Evolutionary conservation across 2,888 invertebrate species (phyloP).

Genomic region (Taphrorychus bicolor): DNA sequence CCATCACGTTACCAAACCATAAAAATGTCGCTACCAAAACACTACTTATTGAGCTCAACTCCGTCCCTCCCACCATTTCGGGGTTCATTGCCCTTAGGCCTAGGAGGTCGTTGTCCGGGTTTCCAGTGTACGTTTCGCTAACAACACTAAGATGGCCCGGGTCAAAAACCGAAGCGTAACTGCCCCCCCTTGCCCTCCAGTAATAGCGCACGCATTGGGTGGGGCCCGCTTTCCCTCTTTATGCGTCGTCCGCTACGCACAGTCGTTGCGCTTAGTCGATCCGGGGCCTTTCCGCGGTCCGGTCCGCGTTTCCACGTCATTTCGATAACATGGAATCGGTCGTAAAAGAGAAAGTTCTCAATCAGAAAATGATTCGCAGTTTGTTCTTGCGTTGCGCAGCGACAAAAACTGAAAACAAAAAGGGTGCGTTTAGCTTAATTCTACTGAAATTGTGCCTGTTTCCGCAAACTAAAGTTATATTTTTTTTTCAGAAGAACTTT

Average conservation of each 20-base stretch:
- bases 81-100: conserved; percentile 25
- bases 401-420: conserved; percentile 29
- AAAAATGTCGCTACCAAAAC: too few species aligned
- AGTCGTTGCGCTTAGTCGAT: conserved; percentile 39
- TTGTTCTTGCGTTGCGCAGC: conserved; percentile 50
- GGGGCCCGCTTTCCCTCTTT: conserved; percentile 50
- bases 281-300: conserved; percentile 39
- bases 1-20: too few species aligned
- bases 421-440: conserved; percentile 20
- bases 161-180: conserved; percentile 56
- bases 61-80: not conserved
- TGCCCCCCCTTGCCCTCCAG: conserved; percentile 48
- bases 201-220: conserved; percentile 56
- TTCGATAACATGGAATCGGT: conserved; percentile 41
- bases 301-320: conserved; percentile 15
- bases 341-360: conserved; percentile 49
- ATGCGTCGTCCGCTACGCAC: conserved; percentile 27
- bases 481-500: conserved; percentile 60
- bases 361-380: conserved; percentile 54
- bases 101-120: conserved; percentile 25
- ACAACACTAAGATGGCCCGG: conserved; percentile 48
- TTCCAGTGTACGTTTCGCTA: conserved; percentile 37
- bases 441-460: not conserved
- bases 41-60: too few species aligned
- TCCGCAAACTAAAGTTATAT: conserved; percentile 25